Percentiles rank a stretch among this genome's conserved stretches.
Conservation (phyloP, 2,888 invertebrate genomes). For the Archaeoteleia sp. region DNA sequence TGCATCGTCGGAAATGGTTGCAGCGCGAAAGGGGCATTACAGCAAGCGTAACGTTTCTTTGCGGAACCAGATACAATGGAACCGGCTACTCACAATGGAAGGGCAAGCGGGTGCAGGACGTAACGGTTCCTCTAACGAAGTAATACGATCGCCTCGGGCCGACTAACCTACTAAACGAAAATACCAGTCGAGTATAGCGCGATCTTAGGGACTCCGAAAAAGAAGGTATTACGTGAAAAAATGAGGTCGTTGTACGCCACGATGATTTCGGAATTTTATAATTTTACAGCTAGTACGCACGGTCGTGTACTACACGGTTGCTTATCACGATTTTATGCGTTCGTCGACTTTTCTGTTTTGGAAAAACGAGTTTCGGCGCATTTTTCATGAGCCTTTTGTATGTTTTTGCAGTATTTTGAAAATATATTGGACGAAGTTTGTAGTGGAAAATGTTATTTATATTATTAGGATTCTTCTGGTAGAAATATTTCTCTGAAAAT, state of each 20-base stretch:
- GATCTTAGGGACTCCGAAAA: conserved; percentile 52
- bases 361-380: too few relatives aligned
- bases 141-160: conserved; percentile 58
- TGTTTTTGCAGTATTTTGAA: too few relatives aligned
- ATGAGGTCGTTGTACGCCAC: conserved; percentile 47
- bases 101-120: conserved; percentile 61
- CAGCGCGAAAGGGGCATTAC: not conserved
- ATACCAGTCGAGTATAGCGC: conserved; percentile 50
- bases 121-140: conserved; percentile 66
- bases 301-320: too few relatives aligned
- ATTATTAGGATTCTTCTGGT: too few relatives aligned
- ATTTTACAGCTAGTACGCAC: too few relatives aligned
- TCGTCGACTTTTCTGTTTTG: too few relatives aligned
- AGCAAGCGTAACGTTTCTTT: conserved; percentile 25
- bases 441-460: too few relatives aligned
- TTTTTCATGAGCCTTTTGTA: too few relatives aligned
- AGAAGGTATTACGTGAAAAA: conserved; percentile 44
- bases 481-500: too few relatives aligned
- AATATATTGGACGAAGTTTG: too few relatives aligned
- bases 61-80: conserved; percentile 60
- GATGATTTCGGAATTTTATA: not conserved
- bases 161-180: conserved; percentile 68
- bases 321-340: too few relatives aligned
- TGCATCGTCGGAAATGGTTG: not conserved
- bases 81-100: conserved; percentile 59